Conservation (phyloP, 2,888 invertebrate genomes). For the Drosophila monieri region DNA sequence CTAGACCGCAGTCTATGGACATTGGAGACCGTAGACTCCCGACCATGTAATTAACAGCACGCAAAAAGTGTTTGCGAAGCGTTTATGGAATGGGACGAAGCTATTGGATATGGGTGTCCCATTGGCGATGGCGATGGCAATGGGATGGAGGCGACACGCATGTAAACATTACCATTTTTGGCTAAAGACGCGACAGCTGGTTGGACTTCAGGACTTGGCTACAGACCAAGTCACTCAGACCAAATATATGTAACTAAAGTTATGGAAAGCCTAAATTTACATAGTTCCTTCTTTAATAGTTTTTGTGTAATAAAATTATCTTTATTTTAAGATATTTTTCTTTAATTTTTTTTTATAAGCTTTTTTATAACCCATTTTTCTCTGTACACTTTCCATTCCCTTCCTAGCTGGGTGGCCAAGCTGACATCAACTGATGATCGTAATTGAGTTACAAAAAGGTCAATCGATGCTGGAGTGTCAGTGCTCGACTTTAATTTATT, state of each 20-base stretch:
- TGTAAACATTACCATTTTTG: conserved; percentile 78
- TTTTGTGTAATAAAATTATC: no score
- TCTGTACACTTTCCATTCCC: not conserved
- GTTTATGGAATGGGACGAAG: conserved; percentile 61
- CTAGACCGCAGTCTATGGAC: conserved; percentile 50
- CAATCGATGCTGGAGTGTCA: conserved; percentile 56
- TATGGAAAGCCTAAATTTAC: no score
- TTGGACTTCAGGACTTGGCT: conserved; percentile 15
- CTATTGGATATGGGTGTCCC: conserved; percentile 9
- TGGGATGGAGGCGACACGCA: conserved; percentile 71
- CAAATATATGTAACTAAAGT: not conserved
- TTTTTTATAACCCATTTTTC: not conserved
- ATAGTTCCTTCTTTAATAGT: no score
- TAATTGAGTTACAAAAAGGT: conserved; percentile 79
- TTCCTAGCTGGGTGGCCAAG: conserved; percentile 63
- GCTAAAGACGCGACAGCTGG: conserved; percentile 77
- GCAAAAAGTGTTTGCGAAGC: conserved; percentile 77
- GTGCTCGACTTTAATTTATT: conserved; percentile 68
- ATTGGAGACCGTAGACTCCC: conserved; percentile 24
- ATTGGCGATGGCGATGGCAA: conserved; percentile 38
- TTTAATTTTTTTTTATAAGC: not conserved
- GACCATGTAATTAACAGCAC: conserved; percentile 78
- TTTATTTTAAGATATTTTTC: no score
- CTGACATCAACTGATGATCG: conserved; percentile 36
- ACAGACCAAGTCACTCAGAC: not conserved